A percentile compares a stretch with the other conserved stretches of the same genome.
Evolutionary conservation across 2,113 vertebrate species (phyloP).

Genomic region (Numenius arquata): DNA sequence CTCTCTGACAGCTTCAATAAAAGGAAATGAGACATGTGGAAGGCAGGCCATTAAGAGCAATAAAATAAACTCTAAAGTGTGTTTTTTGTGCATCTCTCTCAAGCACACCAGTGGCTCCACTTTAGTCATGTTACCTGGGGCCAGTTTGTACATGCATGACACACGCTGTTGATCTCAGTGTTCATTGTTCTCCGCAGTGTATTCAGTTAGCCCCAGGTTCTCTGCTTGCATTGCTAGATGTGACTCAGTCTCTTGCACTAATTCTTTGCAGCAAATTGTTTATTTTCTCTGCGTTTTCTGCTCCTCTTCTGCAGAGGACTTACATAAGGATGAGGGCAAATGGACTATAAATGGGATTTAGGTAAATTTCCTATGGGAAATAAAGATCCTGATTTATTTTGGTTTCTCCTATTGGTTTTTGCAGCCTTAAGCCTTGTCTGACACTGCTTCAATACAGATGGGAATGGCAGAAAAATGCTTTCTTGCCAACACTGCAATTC

Average conservation of each 20-base stretch:
- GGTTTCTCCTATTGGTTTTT: background rate
- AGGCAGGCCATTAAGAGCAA: conserved; percentile 30
- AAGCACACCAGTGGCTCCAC: background rate
- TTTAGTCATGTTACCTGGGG: background rate
- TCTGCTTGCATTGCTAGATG: background rate
- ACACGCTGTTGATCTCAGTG: background rate
- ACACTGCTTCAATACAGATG: background rate
- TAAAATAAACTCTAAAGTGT: conserved; percentile 26
- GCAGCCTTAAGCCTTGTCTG: background rate
- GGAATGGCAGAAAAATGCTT: background rate
- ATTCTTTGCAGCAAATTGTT: conserved; percentile 8
- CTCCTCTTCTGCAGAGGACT: background rate
- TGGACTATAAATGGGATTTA: conserved; percentile 12
- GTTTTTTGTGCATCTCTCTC: background rate
- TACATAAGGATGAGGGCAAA: conserved; percentile 28
- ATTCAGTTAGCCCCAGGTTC: background rate
- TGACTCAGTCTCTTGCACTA: conserved; percentile 28
- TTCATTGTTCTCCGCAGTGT: background rate
- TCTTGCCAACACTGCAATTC: background rate
- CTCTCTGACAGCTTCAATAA: conserved; percentile 43
- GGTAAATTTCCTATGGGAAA: conserved; percentile 39
- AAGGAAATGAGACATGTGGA: conserved; percentile 4
- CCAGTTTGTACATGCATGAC: background rate
- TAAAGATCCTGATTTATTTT: conserved; percentile 10
- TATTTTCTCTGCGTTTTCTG: conserved; percentile 1